phyloP scores from a whole-genome alignment of 2,888 invertebrate species.

The Oscheius sp. region DNA sequence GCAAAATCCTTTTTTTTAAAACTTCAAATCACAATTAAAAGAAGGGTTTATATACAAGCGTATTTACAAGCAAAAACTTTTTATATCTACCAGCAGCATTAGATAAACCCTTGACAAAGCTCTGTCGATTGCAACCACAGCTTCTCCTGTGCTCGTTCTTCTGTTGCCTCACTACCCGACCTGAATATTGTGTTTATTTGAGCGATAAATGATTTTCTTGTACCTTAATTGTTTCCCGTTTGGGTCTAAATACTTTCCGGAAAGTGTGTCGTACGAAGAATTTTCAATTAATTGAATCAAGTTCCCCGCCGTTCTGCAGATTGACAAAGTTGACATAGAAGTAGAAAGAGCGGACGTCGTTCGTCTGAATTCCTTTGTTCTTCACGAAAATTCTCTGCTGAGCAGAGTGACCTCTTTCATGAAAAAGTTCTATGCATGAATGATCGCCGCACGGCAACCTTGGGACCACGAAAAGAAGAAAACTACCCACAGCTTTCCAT shows the following conservation, averaged over 20 bases:
- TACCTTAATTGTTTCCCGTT: slow-evolving; percentile 64
- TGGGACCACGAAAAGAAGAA: not conserved
- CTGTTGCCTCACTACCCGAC: slow-evolving; percentile 59
- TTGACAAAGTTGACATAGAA: slow-evolving; percentile 55
- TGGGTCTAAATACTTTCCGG: slow-evolving; percentile 66
- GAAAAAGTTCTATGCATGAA: slow-evolving; percentile 21
- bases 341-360: slow-evolving; percentile 56
- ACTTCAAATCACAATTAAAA: no score
- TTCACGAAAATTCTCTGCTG: not conserved
- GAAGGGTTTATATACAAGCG: slow-evolving; percentile 27
- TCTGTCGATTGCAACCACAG: slow-evolving; percentile 59
- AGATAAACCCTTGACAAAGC: slow-evolving; percentile 45
- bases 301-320: slow-evolving; percentile 54
- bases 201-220: no score
- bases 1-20: no score
- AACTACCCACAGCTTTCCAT: slow-evolving; percentile 47
- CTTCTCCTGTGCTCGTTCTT: slow-evolving; percentile 64
- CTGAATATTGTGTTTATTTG: slow-evolving; percentile 33
- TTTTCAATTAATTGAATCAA: slow-evolving; percentile 61
- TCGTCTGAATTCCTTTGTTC: slow-evolving; percentile 41
- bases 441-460: slow-evolving; percentile 14
- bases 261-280: slow-evolving; percentile 49
- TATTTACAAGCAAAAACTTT: slow-evolving; percentile 22
- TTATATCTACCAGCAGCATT: slow-evolving; percentile 27
- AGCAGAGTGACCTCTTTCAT: not conserved